These are phyloP conservation scores for Gerris lacustris DNA, from an alignment of 2,888 invertebrate genomes.

Conservation along the genomic window DNA sequence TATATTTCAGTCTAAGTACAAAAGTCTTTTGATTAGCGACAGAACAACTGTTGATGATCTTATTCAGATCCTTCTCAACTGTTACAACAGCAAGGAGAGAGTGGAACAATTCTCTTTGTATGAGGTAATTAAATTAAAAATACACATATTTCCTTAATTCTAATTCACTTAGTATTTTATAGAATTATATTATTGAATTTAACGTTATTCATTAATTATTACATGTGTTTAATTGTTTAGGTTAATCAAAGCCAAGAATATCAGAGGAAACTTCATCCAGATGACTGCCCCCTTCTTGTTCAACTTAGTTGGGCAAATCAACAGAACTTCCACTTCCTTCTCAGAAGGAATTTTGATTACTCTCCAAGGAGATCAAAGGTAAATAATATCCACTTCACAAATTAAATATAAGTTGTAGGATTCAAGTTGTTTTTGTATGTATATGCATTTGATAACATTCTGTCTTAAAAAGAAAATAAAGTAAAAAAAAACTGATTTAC, in stretches of 20 bases:
- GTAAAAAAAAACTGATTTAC: too few relatives aligned
- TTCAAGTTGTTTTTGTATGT: too few relatives aligned
- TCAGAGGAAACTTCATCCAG: slow-evolving; percentile 76
- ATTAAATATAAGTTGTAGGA: too few relatives aligned
- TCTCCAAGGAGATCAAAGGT: slow-evolving; percentile 43
- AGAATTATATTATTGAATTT: neutral
- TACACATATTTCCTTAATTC: neutral
- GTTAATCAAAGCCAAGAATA: slow-evolving; percentile 68
- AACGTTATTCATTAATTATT: neutral
- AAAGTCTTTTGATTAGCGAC: slow-evolving; percentile 77
- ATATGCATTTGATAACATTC: too few relatives aligned
- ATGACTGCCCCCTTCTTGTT: slow-evolving; percentile 69
- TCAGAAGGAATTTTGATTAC: slow-evolving; percentile 68
- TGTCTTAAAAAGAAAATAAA: too few relatives aligned
- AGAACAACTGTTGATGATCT: slow-evolving; percentile 80
- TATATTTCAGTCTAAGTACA: slow-evolving; percentile 64
- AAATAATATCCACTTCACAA: neutral
- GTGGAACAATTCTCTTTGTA: slow-evolving; percentile 78
- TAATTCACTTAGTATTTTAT: neutral
- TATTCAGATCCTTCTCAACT: slow-evolving; percentile 67
- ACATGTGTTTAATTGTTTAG: slow-evolving; percentile 36
- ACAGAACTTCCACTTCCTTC: slow-evolving; percentile 62
- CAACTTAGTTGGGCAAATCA: slow-evolving; percentile 53
- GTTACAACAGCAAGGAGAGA: slow-evolving; percentile 69
- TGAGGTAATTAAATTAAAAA: slow-evolving; percentile 49